phyloP scores from a whole-genome alignment of 2,797 vertebrate genomes.

The Bovichtus diacanthus region DNA sequence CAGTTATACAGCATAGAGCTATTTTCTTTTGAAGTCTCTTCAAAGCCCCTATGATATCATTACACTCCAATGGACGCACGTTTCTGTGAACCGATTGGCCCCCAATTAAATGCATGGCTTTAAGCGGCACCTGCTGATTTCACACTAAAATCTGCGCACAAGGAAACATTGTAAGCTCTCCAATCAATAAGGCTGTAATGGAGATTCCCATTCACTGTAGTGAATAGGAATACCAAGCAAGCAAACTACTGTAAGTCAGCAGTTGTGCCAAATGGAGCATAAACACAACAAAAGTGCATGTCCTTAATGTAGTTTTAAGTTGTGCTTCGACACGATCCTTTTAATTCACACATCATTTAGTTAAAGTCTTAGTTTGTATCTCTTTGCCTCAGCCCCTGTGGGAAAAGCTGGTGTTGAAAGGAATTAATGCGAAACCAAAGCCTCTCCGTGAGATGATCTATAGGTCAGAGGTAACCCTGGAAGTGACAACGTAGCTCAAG shows the following conservation, averaged over 20 bases:
- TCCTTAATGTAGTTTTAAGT: not conserved
- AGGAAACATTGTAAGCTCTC: constrained; percentile 52
- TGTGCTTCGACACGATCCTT: not conserved
- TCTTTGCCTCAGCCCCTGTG: not conserved
- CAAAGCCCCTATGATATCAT: constrained; percentile 1
- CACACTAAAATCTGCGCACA: constrained; percentile 64
- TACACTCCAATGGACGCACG: not conserved
- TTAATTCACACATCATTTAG: constrained; percentile 32
- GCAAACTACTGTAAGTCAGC: constrained; percentile 59
- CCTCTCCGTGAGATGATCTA: constrained; percentile 8
- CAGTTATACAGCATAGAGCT: not conserved
- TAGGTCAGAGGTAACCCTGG: constrained; percentile 19
- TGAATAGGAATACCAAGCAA: constrained; percentile 49
- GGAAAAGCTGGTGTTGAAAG: not conserved
- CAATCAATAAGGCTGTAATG: constrained; percentile 67
- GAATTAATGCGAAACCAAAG: not conserved
- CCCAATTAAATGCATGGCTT: constrained; percentile 59
- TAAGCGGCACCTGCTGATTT: constrained; percentile 66
- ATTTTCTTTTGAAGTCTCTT: constrained; percentile 23
- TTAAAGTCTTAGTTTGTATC: constrained; percentile 4
- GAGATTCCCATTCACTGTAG: constrained; percentile 23
- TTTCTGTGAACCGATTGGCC: constrained; percentile 21
- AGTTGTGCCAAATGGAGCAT: constrained; percentile 59
- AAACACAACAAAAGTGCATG: constrained; percentile 27
- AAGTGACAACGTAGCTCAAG: constrained; percentile 22